These are phyloP conservation scores for Keiferia lycopersicella DNA, from an alignment of 2,888 invertebrate species.

Conservation along the genomic window DNA sequence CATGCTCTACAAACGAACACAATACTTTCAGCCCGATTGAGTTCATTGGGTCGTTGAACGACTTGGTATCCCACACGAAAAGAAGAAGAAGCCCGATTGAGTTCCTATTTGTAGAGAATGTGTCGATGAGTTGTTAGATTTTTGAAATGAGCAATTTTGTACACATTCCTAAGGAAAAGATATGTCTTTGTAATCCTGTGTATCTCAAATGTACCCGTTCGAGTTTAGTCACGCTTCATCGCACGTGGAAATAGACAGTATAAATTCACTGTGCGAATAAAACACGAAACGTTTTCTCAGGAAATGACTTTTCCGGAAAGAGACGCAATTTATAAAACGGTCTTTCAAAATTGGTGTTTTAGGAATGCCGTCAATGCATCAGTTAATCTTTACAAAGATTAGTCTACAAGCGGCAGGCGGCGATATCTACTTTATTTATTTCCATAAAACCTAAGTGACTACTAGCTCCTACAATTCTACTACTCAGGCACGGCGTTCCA, in stretches of 20 bases:
- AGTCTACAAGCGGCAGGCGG: too few relatives aligned
- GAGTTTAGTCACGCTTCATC: slow-evolving; percentile 7
- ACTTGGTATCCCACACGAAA: not conserved
- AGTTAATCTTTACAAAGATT: too few relatives aligned
- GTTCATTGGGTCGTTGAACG: not conserved
- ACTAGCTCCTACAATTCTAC: not conserved
- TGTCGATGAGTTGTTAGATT: too few relatives aligned
- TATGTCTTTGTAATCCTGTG: not conserved
- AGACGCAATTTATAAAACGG: not conserved
- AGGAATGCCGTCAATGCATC: too few relatives aligned
- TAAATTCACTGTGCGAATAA: not conserved
- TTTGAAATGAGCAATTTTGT: too few relatives aligned
- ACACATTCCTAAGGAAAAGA: too few relatives aligned
- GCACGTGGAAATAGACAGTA: slow-evolving; percentile 12
- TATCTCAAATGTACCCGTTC: not conserved
- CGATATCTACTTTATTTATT: too few relatives aligned
- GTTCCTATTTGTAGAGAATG: too few relatives aligned
- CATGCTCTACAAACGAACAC: not conserved
- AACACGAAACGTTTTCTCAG: not conserved
- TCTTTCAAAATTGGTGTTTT: too few relatives aligned
- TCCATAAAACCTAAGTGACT: too few relatives aligned
- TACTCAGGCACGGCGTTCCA: slow-evolving; percentile 20
- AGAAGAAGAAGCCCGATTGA: too few relatives aligned
- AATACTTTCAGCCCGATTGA: slow-evolving; percentile 1
- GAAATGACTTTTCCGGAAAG: not conserved